phyloP scores from a whole-genome alignment of 2,797 vertebrate genomes.

The Apogon talboti region DNA sequence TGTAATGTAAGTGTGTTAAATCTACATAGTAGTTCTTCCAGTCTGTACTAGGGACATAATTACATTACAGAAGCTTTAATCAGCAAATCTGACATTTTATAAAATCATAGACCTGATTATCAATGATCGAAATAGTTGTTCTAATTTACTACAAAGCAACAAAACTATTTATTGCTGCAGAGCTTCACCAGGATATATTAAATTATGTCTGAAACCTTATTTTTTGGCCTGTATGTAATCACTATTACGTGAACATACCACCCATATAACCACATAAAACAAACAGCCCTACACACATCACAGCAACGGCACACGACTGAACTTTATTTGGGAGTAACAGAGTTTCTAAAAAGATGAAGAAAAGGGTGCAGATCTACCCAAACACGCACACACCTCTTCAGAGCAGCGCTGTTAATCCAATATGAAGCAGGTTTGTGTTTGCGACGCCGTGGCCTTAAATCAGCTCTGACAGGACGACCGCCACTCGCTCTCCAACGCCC shows the following conservation, averaged over 20 bases:
- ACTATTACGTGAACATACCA: conserved; percentile 28
- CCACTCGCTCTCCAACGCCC: conserved; percentile 49
- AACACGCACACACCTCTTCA: conserved; percentile 49
- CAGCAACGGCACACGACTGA: conserved; percentile 19
- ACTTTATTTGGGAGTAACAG: conserved; percentile 44
- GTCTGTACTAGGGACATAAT: too few relatives aligned
- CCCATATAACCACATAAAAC: conserved; percentile 8
- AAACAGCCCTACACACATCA: conserved; percentile 8
- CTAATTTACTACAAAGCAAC: too few relatives aligned
- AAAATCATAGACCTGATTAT: too few relatives aligned
- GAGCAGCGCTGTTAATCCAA: conserved; percentile 59
- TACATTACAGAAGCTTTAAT: too few relatives aligned
- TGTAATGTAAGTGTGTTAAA: too few relatives aligned
- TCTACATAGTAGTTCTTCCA: too few relatives aligned
- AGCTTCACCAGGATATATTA: too few relatives aligned
- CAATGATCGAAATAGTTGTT: too few relatives aligned
- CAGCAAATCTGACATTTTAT: too few relatives aligned
- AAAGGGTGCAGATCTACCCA: conserved; percentile 26
- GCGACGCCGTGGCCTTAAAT: conserved; percentile 55
- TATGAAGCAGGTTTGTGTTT: conserved; percentile 70
- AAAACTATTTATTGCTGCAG: too few relatives aligned
- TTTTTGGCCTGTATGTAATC: neutral
- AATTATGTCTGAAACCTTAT: too few relatives aligned
- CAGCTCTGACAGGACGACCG: conserved; percentile 61
- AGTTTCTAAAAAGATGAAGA: conserved; percentile 34